These are phyloP conservation scores for Oreochromis grahami DNA, from an alignment of 2,797 vertebrate genomes.

Conservation along the genomic window DNA sequence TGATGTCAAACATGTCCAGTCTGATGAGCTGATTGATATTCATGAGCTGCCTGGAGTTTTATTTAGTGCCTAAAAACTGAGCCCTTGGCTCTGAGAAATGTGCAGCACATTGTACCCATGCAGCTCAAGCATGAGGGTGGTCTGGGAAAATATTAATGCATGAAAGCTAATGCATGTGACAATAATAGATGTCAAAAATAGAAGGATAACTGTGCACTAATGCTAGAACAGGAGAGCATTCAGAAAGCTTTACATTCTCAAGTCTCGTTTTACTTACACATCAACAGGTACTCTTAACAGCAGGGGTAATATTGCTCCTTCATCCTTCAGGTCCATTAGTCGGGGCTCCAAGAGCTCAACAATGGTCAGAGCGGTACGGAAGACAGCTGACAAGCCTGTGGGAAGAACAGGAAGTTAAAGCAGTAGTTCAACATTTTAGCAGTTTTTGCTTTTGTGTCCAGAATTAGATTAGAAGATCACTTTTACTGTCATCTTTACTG, in stretches of 20 bases:
- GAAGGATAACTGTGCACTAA: background rate
- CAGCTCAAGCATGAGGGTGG: background rate
- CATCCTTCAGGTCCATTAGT: slow-evolving; percentile 68
- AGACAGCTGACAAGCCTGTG: slow-evolving; percentile 70
- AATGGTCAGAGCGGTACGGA: slow-evolving; percentile 67
- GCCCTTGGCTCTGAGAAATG: slow-evolving; percentile 10
- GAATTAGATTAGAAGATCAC: background rate
- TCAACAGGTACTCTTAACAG: slow-evolving; percentile 74
- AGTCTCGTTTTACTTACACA: slow-evolving; percentile 59
- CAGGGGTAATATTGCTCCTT: slow-evolving; percentile 64
- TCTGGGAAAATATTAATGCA: background rate
- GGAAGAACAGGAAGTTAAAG: background rate
- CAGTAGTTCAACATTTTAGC: background rate
- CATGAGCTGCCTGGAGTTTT: slow-evolving; percentile 39
- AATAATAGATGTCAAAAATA: background rate
- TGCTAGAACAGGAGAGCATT: background rate
- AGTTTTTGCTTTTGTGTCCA: fast-evolving
- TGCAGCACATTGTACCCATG: background rate
- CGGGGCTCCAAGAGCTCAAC: slow-evolving; percentile 71
- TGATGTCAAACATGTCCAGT: slow-evolving; percentile 36
- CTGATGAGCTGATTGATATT: slow-evolving; percentile 50
- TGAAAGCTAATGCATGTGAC: background rate
- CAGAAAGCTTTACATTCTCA: background rate
- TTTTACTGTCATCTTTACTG: background rate
- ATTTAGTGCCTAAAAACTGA: slow-evolving; percentile 16